A percentile compares a stretch with the other conserved stretches of the same genome.
These are phyloP conservation scores for Callionymus lyra DNA, from an alignment of 2,113 vertebrate species.

Conservation along the genomic window DNA sequence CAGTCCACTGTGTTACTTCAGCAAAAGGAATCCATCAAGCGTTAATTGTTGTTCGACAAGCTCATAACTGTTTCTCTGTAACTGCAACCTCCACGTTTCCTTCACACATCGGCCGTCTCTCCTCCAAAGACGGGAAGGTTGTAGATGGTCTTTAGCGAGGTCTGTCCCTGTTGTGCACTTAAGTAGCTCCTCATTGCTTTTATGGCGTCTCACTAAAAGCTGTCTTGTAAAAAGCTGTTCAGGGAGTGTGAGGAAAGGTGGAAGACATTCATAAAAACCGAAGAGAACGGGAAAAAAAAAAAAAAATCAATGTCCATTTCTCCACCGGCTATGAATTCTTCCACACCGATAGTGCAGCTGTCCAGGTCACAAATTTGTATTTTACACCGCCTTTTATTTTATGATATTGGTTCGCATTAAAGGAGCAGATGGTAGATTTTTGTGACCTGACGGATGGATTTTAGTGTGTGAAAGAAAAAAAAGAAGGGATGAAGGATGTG, in stretches of 20 bases:
- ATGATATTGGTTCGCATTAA: no score
- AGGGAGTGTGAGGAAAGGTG: conserved; percentile 25
- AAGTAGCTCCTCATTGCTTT: conserved; percentile 61
- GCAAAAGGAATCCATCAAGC: no score
- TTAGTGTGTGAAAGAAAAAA: no score
- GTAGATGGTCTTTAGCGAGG: conserved; percentile 52
- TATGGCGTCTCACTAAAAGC: conserved; percentile 62
- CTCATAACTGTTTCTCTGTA: no score
- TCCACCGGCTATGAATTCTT: conserved; percentile 51
- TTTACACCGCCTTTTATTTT: no score
- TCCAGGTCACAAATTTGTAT: conserved; percentile 25
- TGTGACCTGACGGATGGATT: no score
- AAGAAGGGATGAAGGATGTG: no score
- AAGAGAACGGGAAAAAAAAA: conserved; percentile 9
- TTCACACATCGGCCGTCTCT: neutral
- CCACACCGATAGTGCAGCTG: conserved; percentile 17
- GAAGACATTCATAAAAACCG: conserved; percentile 48
- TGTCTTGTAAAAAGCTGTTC: conserved; percentile 61
- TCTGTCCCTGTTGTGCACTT: conserved; percentile 57
- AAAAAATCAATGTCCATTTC: conserved; percentile 61
- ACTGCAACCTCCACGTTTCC: no score
- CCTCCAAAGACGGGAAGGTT: conserved; percentile 22
- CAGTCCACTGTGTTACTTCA: no score
- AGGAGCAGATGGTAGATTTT: no score
- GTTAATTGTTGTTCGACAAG: no score